Evolutionary conservation across 2,113 vertebrate species (phyloP).

Genomic region (Pao palembangensis): DNA sequence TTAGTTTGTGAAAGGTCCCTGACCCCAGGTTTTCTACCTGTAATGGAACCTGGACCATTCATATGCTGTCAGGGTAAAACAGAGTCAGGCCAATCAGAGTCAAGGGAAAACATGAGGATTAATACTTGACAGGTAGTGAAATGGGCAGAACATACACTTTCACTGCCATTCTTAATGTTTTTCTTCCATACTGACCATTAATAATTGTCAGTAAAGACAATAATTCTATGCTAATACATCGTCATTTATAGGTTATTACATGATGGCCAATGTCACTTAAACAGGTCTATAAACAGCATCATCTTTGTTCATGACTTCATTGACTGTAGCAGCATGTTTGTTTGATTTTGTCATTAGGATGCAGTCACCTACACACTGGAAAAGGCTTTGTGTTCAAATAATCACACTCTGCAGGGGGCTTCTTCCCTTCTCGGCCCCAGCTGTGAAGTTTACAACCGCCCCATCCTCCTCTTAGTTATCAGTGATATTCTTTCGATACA

Average conservation of each 20-base stretch:
- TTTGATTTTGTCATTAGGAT: conserved; percentile 53
- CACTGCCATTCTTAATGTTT: too few relatives aligned
- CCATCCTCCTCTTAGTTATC: conserved; percentile 72
- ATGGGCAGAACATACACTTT: not conserved
- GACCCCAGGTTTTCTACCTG: conserved; percentile 59
- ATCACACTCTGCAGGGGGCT: conserved; percentile 63
- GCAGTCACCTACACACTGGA: conserved; percentile 46
- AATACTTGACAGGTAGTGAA: conserved; percentile 41
- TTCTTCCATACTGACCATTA: too few relatives aligned
- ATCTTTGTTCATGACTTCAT: conserved; percentile 4
- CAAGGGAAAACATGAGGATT: conserved; percentile 55
- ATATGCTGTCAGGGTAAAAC: conserved; percentile 56
- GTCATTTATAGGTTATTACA: too few relatives aligned
- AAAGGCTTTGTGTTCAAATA: conserved; percentile 61
- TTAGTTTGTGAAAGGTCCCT: conserved; percentile 55
- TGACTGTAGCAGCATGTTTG: conserved; percentile 19
- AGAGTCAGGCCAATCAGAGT: conserved; percentile 43
- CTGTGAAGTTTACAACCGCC: conserved; percentile 73
- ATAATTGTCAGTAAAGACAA: too few relatives aligned
- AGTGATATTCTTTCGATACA: conserved; percentile 63
- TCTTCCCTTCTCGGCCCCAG: conserved; percentile 51
- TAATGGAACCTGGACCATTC: conserved; percentile 47
- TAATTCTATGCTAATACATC: too few relatives aligned
- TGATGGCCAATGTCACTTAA: too few relatives aligned
- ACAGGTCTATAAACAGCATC: not conserved